Conservation (phyloP, 2,797 vertebrate genomes). For the Notoglanidium macrostoma region DNA sequence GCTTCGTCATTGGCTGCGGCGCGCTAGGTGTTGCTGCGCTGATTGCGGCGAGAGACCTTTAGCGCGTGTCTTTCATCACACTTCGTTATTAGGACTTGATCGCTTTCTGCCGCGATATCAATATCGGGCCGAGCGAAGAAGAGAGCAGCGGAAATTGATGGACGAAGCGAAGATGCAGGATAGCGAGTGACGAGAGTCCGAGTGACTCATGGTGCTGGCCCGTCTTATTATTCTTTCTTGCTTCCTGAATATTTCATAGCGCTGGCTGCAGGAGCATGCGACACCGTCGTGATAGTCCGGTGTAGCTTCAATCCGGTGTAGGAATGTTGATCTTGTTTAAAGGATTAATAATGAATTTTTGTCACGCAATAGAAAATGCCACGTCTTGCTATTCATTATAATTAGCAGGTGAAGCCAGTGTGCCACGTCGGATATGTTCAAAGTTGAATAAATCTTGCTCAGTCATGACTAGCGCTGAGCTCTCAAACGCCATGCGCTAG, state of each 20-base stretch:
- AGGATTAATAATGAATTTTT: background rate
- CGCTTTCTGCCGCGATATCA: background rate
- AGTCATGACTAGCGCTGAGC: background rate
- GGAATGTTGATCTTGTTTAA: background rate
- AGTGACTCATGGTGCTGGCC: slow-evolving; percentile 14
- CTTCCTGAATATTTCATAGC: slow-evolving; percentile 78
- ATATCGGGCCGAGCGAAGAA: background rate
- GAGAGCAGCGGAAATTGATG: background rate
- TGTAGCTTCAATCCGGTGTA: background rate
- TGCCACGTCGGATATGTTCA: background rate
- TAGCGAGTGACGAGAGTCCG: background rate
- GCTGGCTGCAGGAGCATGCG: slow-evolving; percentile 29
- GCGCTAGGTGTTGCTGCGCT: slow-evolving; percentile 16
- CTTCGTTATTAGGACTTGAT: background rate
- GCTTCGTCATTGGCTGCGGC: slow-evolving; percentile 18
- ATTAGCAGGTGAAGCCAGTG: background rate
- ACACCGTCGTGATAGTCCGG: background rate
- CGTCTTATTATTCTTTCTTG: slow-evolving; percentile 69
- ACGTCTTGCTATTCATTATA: background rate
- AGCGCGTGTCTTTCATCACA: slow-evolving; percentile 9
- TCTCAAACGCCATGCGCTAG: background rate
- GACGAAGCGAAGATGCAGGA: slow-evolving; percentile 5
- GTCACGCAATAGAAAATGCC: background rate
- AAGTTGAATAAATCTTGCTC: background rate
- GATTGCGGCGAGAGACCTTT: slow-evolving; percentile 29